Base-by-base conservation (phyloP, 2,888 invertebrate genomes). In the Agonopterix subpropinquella region DNA sequence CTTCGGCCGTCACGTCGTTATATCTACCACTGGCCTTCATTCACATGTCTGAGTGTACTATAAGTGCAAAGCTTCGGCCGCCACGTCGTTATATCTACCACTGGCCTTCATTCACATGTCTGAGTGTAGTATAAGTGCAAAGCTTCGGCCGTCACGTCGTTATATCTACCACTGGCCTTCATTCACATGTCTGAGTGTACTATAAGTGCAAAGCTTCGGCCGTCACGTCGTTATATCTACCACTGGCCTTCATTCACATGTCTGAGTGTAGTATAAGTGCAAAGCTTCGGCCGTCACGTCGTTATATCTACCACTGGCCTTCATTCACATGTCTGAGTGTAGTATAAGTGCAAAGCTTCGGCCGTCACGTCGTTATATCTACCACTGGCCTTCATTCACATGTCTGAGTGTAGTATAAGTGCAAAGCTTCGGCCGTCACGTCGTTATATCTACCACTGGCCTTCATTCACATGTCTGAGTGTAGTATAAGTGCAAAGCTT, bases 381-480 rank as follows among this genome's bases (percentile, higher is more conserved):
- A 41, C 41, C 8, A 11, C 11, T n/a, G 41, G 41, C n/a, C 3
- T 11, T 8, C 41, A 41, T 11, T 0, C 65, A 84, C 9, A 66
- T 80, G 8, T 18, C 13, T 13, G 1, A 13, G 13, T 13, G 2
- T 13, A 13, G 13, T 13, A 13, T 13, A 13, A 13, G 13, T 13
- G 13, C 13, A 13, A 13, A 13, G 13, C 13, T 13, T 13, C 13
- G 13, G 13, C 13, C 13, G 13, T 13, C 13, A 13, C 13, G 13
- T 13, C 2, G 13, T 13, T 13, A 13, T 13, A 13, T 13, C 13
- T 13, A 13, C 42, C 2, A 11, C 11, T 11, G 42, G 42, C n/a
- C 8, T 13, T 8, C 42, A 42, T 13, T 0, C 65, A 84, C 8
- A 66, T 80, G 8, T 28, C 13, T 13, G 13, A 13, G 13, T 13